phyloP scores from a whole-genome alignment of 1,140 invertebrate species.

The Temnothorax longispinosus region DNA sequence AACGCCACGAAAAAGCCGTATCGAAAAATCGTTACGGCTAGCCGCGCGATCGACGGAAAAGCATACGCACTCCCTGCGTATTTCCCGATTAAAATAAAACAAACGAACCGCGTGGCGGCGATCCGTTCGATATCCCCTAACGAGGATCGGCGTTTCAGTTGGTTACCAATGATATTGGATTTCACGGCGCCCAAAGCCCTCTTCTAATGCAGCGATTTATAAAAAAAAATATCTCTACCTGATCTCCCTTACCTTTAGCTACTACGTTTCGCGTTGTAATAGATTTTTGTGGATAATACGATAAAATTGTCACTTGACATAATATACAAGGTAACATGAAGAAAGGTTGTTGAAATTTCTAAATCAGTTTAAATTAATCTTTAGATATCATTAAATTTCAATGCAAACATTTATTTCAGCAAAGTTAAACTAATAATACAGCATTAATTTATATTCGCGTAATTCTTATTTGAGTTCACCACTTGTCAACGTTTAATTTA shows the following conservation, averaged over 20 bases:
- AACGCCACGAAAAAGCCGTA: slow-evolving; percentile 53
- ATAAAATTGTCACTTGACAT: slow-evolving; percentile 11
- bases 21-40: slow-evolving; percentile 60
- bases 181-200: slow-evolving; percentile 50
- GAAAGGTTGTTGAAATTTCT: background rate
- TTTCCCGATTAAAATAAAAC: slow-evolving; percentile 63
- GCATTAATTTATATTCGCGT: background rate
- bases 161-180: slow-evolving; percentile 60
- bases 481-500: background rate
- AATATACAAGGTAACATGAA: background rate
- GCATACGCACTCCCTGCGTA: slow-evolving; percentile 35
- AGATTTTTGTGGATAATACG: slow-evolving; percentile 4
- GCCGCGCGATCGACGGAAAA: slow-evolving; percentile 51
- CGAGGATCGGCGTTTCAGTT: slow-evolving; percentile 57
- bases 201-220: slow-evolving; percentile 53
- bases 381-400: background rate
- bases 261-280: slow-evolving; percentile 3
- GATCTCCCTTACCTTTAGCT: slow-evolving; percentile 12
- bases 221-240: slow-evolving; percentile 22
- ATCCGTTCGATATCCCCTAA: slow-evolving; percentile 60
- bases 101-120: slow-evolving; percentile 51
- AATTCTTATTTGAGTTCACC: background rate
- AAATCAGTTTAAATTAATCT: background rate
- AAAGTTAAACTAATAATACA: background rate
- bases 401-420: background rate